phyloP scores from a whole-genome alignment of 2,797 vertebrate genomes.

The Sciurus carolinensis region DNA sequence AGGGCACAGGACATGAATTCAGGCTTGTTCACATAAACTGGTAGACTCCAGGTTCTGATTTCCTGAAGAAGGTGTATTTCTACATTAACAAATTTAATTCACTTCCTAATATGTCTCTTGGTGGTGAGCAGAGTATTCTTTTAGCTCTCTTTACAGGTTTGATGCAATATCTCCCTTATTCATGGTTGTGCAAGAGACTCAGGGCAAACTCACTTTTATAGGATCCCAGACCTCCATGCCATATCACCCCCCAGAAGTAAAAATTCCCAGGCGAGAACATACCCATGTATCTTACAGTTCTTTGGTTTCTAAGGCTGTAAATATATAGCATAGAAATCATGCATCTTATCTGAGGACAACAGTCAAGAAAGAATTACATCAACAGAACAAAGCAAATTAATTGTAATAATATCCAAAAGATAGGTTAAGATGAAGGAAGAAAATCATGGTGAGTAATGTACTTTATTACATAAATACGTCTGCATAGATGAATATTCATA shows the following conservation, averaged over 20 bases:
- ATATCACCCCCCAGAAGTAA: neutral
- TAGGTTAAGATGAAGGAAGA: neutral
- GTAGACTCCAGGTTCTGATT: neutral
- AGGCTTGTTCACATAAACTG: neutral
- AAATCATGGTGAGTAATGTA: neutral
- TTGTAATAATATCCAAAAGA: neutral
- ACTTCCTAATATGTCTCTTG: neutral
- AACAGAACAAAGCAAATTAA: slow-evolving; percentile 19
- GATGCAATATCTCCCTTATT: neutral
- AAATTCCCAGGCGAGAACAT: neutral
- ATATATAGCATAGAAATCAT: neutral
- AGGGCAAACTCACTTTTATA: neutral
- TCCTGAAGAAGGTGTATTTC: neutral
- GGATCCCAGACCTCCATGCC: neutral
- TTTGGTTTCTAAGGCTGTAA: neutral
- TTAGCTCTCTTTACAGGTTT: neutral
- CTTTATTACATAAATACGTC: neutral
- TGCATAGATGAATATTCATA: neutral
- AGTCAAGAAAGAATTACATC: neutral
- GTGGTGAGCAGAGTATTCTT: neutral
- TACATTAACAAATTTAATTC: neutral
- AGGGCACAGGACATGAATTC: neutral
- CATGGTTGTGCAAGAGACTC: neutral
- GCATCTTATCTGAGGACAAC: neutral
- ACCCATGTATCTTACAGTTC: neutral